Base-by-base conservation (phyloP, 2,888 invertebrate genomes). In the Agonopterix subpropinquella region DNA sequence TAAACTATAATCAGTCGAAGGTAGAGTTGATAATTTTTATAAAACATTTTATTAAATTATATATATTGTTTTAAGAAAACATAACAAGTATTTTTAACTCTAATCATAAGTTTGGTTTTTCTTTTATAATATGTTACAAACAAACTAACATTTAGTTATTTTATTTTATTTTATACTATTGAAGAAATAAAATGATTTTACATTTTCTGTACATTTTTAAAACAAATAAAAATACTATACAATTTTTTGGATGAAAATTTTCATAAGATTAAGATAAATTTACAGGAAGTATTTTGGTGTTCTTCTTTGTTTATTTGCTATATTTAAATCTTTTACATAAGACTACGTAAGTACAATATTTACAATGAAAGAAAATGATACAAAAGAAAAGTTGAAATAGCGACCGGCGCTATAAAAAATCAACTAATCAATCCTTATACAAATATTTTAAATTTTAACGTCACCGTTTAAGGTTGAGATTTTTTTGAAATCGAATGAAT, bases 1-100 rank as follows among this genome's bases (percentile, higher is more conserved):
- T 67, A 69, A 77, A 65, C 76, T 82, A 82, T 77, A 65, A 68
- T 86, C 86, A 86, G 87, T 87, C 87, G 70, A 75, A 84, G 79
- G 69, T 77, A 50, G 62, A 74, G 64, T 66, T 67, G 61, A 67
- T 69, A 68, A 64, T 59, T 36, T 44, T 36, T 35, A 36, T 46
- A 36, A 46, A 47, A 36, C 35, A 36, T 13, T 39, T 11, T n/a
- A 37, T 28, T 42, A 11, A 41, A 11, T 13, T 41, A 48, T 11
- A 42, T 53, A 49, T 15, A 47, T 47, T 44, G 46, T 57, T 59
- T 57, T 49, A 58, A 66, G 57, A 49, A 54, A 56, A 47, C 28
- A 49, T 15, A 28, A 28, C 39, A 42, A 28, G 48, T 47, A 53
- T 53, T 49, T 49, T 51, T 49, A 52, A 54, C 47, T 58, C 59